Evolutionary conservation across 2,888 invertebrate species (phyloP).

Genomic region (Portevinia maculata): DNA sequence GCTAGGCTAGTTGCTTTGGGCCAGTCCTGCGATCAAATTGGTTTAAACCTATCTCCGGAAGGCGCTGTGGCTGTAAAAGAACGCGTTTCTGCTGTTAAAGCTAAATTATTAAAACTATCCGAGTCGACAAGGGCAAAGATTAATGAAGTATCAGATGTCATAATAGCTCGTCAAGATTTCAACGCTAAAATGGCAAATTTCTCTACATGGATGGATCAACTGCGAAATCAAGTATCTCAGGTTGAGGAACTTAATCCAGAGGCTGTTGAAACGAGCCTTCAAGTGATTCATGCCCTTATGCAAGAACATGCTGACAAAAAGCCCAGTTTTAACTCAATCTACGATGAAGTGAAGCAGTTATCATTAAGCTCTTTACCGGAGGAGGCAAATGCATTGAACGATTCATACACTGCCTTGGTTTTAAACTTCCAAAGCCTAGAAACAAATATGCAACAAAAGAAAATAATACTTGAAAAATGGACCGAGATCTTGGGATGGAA

Average conservation of each 20-base stretch:
- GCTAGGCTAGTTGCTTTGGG: constrained; percentile 91
- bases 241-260: constrained; percentile 92
- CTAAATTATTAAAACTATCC: constrained; percentile 88
- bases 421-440: constrained; percentile 91
- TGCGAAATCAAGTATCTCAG: constrained; percentile 88
- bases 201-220: constrained; percentile 90
- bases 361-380: constrained; percentile 88
- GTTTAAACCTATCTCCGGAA: constrained; percentile 90
- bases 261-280: constrained; percentile 90
- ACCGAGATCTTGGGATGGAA: constrained; percentile 92
- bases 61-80: constrained; percentile 89
- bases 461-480: constrained; percentile 91
- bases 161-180: constrained; percentile 92
- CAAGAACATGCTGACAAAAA: constrained; percentile 94
- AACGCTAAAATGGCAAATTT: constrained; percentile 90
- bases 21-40: constrained; percentile 91
- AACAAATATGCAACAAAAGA: constrained; percentile 89
- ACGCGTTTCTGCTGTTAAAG: constrained; percentile 89
- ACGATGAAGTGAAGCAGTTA: constrained; percentile 92
- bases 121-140: constrained; percentile 90
- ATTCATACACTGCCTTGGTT: constrained; percentile 90
- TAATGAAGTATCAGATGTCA: constrained; percentile 91
- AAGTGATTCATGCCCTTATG: constrained; percentile 90
- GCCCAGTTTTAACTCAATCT: constrained; percentile 89
- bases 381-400: constrained; percentile 89